Conservation (phyloP, 2,113 vertebrate genomes). For the Gavia stellata region DNA sequence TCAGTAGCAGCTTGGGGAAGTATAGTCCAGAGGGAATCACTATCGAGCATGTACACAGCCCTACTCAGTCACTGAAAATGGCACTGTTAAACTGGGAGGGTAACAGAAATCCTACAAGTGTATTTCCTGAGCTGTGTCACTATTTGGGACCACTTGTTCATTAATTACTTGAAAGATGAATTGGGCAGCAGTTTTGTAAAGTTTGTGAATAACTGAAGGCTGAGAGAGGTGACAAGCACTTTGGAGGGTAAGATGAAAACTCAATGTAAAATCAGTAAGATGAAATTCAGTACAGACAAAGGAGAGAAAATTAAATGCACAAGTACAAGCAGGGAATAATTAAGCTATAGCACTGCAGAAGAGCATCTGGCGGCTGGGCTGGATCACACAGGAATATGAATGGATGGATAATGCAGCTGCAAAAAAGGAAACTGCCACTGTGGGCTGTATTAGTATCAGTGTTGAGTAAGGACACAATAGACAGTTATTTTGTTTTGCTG, state of each 20-base stretch:
- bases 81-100: background rate
- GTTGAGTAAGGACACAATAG: background rate
- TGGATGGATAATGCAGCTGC: background rate
- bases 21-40: background rate
- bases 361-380: background rate
- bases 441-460: background rate
- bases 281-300: conserved; percentile 4
- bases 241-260: background rate
- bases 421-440: background rate
- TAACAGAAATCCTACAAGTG: background rate
- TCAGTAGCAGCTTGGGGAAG: background rate
- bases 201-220: background rate
- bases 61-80: background rate
- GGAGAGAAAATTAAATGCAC: background rate
- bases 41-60: background rate
- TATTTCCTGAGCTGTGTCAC: background rate
- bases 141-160: background rate
- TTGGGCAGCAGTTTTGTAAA: background rate
- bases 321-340: conserved; percentile 15
- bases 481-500: background rate
- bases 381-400: background rate
- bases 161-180: background rate
- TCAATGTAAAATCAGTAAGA: background rate
- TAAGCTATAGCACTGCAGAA: conserved; percentile 7
- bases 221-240: background rate